Base-by-base conservation (phyloP, 2,797 vertebrate species). In the Pseudocheirus occidentalis region DNA sequence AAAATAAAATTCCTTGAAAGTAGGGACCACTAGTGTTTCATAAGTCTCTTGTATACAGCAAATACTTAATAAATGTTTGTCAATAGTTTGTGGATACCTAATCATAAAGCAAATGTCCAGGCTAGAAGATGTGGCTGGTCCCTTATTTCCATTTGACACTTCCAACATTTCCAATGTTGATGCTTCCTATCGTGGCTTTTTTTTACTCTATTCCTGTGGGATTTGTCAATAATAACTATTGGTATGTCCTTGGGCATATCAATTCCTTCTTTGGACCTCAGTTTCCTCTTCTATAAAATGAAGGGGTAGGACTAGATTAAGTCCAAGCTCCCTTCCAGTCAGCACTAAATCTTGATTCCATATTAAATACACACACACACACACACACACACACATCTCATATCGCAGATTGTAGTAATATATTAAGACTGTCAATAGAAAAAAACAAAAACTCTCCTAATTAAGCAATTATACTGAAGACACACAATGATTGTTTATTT, bases 181-280 rank as follows among this genome's bases (percentile, higher is more conserved):
- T 4, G 7, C 29, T 0, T 73, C 95, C 91, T 90, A 4, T 40
- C 40, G 27, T 4, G 57, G 73, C 5, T 58, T 93, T 91, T 94
- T 90, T 7, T 56, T 56, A 95, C 52, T 91, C 50, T 87, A 87
- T 87, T 46, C 21, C 40, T 94, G 34, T 96, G 57, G 10, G 56
- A 57, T 94, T 94, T 95, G 52, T 90, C 31, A 59, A 90, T 91
- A 95, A 92, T 29, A n/a, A 89, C 73, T n/a, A n/a, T 56, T 92
- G 27, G 54, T 56, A 73, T 14, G 59, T 24, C 21, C 27, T 92
- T 90, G 91, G 12, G 90, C 21, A 31, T 73, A 94, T 52, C 31
- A 13, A 4, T 18, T 28, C 81, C 73, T 81, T 53, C 95, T 93
- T 90, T 93, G 40, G 40, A 24, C 9, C 40, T 87, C 40, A 87